Evolutionary conservation across 1,140 invertebrate species (phyloP).

Genomic region (Sycobia sp.): DNA sequence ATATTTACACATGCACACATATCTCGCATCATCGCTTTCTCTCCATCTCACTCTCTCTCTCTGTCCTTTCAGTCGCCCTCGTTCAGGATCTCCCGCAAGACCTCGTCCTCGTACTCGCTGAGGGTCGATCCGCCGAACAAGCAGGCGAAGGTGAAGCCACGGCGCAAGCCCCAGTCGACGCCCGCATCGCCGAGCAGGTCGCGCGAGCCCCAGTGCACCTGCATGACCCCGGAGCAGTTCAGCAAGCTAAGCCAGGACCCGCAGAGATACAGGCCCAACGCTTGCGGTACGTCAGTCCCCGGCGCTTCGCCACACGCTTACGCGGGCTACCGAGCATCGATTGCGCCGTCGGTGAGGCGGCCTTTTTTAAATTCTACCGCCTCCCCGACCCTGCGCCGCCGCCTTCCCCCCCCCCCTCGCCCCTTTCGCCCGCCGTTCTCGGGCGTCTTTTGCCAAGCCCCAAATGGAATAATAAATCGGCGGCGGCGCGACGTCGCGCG

Average conservation of each 20-base stretch:
- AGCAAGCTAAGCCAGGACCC: constrained; percentile 76
- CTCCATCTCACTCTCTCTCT: constrained; percentile 48
- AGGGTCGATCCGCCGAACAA: constrained; percentile 88
- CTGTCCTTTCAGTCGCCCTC: constrained; percentile 85
- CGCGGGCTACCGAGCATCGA: neutral
- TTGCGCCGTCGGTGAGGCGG: neutral
- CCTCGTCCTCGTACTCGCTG: constrained; percentile 93
- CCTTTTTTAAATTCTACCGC: no score
- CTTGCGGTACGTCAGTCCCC: constrained; percentile 51
- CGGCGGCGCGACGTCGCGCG: neutral
- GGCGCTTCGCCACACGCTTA: no score
- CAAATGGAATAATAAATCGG: constrained; percentile 33
- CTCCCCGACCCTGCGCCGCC: no score
- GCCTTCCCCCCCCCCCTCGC: neutral
- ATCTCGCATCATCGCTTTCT: no score
- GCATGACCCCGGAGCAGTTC: constrained; percentile 93
- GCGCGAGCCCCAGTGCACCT: constrained; percentile 90
- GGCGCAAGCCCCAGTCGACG: constrained; percentile 88
- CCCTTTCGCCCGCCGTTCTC: no score
- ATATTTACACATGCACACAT: no score
- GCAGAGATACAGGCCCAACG: constrained; percentile 75
- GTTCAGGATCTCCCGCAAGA: constrained; percentile 96
- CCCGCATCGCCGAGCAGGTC: constrained; percentile 87
- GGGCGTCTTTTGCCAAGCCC: constrained; percentile 26
- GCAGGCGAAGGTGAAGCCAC: constrained; percentile 75